Conservation (phyloP, 2,113 vertebrate species). For the Cephalopterus ornatus region DNA sequence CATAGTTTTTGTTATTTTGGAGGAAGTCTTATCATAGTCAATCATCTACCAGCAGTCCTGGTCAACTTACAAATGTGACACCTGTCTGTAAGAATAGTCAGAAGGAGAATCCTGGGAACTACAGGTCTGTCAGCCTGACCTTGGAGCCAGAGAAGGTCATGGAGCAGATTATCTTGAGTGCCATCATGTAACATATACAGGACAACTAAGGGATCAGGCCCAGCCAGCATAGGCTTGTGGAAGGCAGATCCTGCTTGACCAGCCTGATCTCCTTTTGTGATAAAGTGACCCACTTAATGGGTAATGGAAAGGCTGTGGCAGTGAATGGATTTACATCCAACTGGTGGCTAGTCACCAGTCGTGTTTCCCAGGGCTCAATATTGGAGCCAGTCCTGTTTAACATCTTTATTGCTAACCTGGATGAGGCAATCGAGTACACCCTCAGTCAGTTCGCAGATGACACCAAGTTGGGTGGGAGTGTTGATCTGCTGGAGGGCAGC, state of each 20-base stretch:
- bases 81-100: background rate
- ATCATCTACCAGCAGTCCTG: background rate
- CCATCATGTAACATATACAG: background rate
- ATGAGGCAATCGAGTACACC: background rate
- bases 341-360: background rate
- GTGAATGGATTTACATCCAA: background rate
- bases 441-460: background rate
- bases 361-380: no score
- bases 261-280: background rate
- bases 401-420: background rate
- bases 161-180: background rate
- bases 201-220: background rate
- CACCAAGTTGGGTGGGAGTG: background rate
- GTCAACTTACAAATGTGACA: background rate
- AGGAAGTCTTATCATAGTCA: background rate
- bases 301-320: background rate
- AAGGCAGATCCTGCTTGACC: background rate
- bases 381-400: background rate
- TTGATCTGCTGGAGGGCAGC: background rate
- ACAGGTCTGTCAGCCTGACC: background rate
- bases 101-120: background rate
- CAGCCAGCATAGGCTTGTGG: background rate
- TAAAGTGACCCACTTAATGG: background rate
- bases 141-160: background rate
- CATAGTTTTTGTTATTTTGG: background rate